These are phyloP conservation scores for Lepidocyrtinus sp. DNA, from an alignment of 2,888 invertebrate species.

Conservation along the genomic window DNA sequence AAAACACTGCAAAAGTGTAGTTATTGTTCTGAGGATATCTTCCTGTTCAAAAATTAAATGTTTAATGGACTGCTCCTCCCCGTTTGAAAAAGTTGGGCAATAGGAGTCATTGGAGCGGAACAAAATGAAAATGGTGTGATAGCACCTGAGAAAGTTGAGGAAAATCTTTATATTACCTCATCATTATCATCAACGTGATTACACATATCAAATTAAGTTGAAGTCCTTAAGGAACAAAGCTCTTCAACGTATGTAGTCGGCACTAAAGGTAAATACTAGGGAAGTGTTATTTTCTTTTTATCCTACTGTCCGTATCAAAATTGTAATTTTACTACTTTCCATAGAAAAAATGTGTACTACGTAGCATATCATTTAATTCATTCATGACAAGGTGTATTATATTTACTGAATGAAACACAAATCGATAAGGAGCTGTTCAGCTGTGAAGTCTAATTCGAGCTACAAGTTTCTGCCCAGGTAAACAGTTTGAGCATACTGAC, in stretches of 20 bases:
- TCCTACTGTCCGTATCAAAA: not conserved
- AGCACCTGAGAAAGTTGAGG: not conserved
- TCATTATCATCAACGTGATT: not conserved
- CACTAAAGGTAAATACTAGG: too few species aligned
- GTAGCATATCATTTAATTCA: not conserved
- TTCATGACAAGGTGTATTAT: not conserved
- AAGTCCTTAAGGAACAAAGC: not conserved
- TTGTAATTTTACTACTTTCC: not conserved
- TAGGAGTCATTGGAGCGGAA: constrained; percentile 8
- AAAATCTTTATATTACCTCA: not conserved
- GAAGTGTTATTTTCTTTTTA: not conserved
- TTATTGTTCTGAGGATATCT: too few species aligned
- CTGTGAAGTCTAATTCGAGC: too few species aligned
- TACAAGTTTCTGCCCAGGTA: too few species aligned
- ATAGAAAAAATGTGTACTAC: not conserved
- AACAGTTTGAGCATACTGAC: not conserved
- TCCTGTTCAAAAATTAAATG: not conserved
- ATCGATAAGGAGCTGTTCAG: not conserved
- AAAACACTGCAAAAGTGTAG: too few species aligned
- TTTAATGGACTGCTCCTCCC: not conserved
- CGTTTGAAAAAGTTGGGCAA: not conserved
- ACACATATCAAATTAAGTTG: not conserved
- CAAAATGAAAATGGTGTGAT: not conserved
- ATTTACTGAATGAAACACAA: not conserved
- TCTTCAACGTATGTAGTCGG: constrained; percentile 8